These are phyloP conservation scores for Cosmia trapezina DNA, from an alignment of 2,888 invertebrate genomes.

Conservation along the genomic window DNA sequence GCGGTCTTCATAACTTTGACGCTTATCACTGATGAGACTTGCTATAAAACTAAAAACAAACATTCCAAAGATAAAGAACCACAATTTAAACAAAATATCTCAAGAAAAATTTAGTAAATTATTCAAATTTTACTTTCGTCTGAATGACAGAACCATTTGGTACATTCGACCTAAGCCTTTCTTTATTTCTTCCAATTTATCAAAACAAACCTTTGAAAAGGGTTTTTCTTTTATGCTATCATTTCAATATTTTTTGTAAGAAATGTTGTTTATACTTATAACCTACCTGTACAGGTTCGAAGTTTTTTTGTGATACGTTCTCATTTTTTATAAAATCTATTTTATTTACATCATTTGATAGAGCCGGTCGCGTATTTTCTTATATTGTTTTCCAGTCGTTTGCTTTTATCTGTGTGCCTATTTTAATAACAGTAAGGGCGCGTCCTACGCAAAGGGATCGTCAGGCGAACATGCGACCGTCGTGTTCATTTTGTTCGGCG, in stretches of 20 bases:
- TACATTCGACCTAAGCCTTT: slow-evolving; percentile 69
- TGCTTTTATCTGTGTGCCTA: not conserved
- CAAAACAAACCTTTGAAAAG: slow-evolving; percentile 73
- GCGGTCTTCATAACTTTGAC: not conserved
- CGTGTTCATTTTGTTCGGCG: not conserved
- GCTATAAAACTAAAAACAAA: slow-evolving; percentile 28
- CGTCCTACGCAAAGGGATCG: not conserved
- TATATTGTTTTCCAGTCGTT: not conserved
- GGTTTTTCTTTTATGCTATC: slow-evolving; percentile 63
- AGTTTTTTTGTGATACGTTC: slow-evolving; percentile 7
- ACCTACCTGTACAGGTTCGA: slow-evolving; percentile 45
- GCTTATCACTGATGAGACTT: slow-evolving; percentile 8
- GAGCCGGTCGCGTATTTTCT: not conserved
- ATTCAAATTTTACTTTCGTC: slow-evolving; percentile 68
- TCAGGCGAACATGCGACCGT: not conserved
- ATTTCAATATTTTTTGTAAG: slow-evolving; percentile 66
- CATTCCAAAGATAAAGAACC: slow-evolving; percentile 34
- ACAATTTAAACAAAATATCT: slow-evolving; percentile 31
- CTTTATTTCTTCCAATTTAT: slow-evolving; percentile 74
- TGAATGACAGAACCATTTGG: slow-evolving; percentile 69
- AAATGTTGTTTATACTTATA: slow-evolving; percentile 51
- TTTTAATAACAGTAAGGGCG: not conserved
- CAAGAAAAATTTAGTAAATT: slow-evolving; percentile 56
- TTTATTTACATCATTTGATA: not conserved
- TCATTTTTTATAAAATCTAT: slow-evolving; percentile 15